Percentiles rank a stretch among this genome's conserved stretches.
These are phyloP conservation scores for Pyrocoelia pectoralis DNA, from an alignment of 2,888 invertebrate genomes.

Conservation along the genomic window DNA sequence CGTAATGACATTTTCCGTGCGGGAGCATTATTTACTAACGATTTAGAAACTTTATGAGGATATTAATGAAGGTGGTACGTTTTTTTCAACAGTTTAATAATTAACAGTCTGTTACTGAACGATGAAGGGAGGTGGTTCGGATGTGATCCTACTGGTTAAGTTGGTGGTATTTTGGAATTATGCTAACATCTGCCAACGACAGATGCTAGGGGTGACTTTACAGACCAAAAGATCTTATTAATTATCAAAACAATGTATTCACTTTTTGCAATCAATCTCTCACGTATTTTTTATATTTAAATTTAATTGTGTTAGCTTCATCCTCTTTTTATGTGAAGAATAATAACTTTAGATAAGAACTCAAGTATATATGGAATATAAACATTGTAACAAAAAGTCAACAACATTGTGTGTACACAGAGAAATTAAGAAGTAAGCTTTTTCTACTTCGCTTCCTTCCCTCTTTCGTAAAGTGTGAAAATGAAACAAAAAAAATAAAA, in stretches of 20 bases:
- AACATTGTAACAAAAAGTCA: conserved; percentile 30
- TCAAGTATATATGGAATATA: conserved; percentile 23
- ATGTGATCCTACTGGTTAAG: conserved; percentile 38
- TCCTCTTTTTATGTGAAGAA: background rate
- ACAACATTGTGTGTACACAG: conserved; percentile 28
- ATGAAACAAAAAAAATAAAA: background rate
- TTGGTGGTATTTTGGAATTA: conserved; percentile 43
- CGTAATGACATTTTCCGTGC: background rate
- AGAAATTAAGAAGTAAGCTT: conserved; percentile 32
- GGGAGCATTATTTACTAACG: background rate
- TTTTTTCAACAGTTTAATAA: conserved; percentile 17
- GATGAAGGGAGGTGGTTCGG: conserved; percentile 34
- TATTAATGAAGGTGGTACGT: too few relatives aligned
- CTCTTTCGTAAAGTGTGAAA: conserved; percentile 4
- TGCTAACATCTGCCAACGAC: conserved; percentile 47
- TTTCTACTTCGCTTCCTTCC: conserved; percentile 26
- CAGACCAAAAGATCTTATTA: conserved; percentile 40
- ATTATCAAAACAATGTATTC: conserved; percentile 43
- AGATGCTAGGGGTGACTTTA: conserved; percentile 43
- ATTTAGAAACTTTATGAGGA: background rate
- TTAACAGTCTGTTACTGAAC: conserved; percentile 31
- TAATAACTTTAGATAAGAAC: conserved; percentile 19
- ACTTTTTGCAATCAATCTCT: background rate
- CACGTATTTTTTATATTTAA: background rate
- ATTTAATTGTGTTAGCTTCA: conserved; percentile 1